phyloP scores from a whole-genome alignment of 2,113 vertebrate species.

The Thermophis baileyi region DNA sequence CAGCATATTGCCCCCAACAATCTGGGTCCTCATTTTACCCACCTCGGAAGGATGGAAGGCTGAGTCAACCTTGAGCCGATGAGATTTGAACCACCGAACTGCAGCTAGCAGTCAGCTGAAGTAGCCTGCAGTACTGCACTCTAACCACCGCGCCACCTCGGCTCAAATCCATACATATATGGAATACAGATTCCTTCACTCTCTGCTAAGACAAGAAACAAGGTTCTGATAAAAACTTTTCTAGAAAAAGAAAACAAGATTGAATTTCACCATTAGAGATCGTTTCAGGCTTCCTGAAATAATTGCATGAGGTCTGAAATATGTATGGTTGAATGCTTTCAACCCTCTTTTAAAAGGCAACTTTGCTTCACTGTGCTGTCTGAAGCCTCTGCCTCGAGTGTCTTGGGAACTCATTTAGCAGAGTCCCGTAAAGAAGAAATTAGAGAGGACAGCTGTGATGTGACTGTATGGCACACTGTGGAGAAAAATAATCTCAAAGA shows the following conservation, averaged over 20 bases:
- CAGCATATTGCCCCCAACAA: no score
- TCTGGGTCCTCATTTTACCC: no score
- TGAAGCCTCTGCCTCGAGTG: background rate
- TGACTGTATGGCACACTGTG: background rate
- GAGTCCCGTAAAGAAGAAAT: background rate
- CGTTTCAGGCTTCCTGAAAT: background rate
- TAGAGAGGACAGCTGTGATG: background rate
- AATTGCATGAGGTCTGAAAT: background rate
- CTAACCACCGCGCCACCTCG: no score
- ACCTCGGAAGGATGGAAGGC: no score
- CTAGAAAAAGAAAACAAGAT: background rate
- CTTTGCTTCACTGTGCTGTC: background rate
- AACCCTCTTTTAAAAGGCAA: background rate
- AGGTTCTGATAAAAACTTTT: background rate
- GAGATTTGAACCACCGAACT: no score
- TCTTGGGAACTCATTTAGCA: background rate
- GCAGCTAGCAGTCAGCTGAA: no score
- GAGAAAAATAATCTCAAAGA: background rate
- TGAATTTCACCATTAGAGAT: background rate
- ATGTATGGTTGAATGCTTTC: background rate
- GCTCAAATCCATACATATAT: no score
- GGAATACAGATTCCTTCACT: background rate
- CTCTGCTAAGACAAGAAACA: background rate
- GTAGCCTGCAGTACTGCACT: no score
- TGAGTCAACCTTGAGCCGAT: no score